Conservation (phyloP, 2,888 invertebrate species). For the Phortica magna region DNA sequence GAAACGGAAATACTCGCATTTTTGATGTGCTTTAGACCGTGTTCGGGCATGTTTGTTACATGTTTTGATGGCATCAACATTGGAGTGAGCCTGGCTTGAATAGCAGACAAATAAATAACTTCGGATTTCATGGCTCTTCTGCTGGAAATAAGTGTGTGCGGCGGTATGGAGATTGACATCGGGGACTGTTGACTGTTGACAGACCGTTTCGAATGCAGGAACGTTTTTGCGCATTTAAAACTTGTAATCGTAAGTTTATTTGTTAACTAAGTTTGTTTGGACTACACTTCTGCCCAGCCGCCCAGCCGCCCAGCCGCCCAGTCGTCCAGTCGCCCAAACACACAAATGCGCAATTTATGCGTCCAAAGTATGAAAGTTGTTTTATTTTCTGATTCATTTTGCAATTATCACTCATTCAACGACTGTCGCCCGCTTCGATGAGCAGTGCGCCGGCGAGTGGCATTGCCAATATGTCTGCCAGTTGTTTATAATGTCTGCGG, state of each 20-base stretch:
- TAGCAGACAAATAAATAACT: slow-evolving; percentile 68
- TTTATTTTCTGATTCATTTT: slow-evolving; percentile 4
- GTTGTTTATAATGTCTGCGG: slow-evolving; percentile 74
- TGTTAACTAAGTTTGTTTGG: slow-evolving; percentile 12
- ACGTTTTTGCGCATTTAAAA: neutral
- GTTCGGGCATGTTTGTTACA: slow-evolving; percentile 36
- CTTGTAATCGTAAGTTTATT: slow-evolving; percentile 15
- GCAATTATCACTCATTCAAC: neutral
- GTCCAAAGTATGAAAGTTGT: slow-evolving; percentile 1
- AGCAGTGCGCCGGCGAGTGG: neutral
- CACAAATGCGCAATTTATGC: slow-evolving; percentile 23
- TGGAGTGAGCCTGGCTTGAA: slow-evolving; percentile 33
- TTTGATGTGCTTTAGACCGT: slow-evolving; percentile 13
- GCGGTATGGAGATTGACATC: neutral
- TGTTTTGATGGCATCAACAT: neutral
- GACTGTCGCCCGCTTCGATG: neutral
- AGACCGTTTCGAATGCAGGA: neutral
- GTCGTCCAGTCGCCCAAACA: neutral
- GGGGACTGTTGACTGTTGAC: neutral
- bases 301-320: too few species aligned
- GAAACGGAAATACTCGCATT: slow-evolving; percentile 68
- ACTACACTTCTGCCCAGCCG: slow-evolving; percentile 13
- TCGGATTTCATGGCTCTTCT: neutral
- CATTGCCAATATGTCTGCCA: slow-evolving; percentile 34
- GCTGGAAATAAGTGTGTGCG: neutral